Evolutionary conservation across 1,140 invertebrate genomes (phyloP), one percentile per base, ranked within the genome.

Genomic region (Phocides pigmalion): DNA sequence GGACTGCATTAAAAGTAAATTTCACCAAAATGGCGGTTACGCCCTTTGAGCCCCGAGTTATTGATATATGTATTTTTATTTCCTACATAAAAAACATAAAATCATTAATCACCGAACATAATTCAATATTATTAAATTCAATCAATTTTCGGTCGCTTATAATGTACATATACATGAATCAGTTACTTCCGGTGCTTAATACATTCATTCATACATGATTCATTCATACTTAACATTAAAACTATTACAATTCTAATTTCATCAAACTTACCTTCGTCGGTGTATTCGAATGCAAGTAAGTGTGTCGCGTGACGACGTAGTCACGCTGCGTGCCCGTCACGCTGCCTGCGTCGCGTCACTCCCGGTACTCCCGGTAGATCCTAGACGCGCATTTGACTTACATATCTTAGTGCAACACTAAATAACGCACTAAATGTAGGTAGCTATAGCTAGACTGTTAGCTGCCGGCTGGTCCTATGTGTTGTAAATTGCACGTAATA

Each of bases 301-400:
- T 67, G 67, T 81, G 69, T n/a, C n/a, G 66, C 44, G 63, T 65
- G 66, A 44, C 35, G 62, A 41, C 51, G 51, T 19, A 6, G 72
- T 82, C 74, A 82, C 74, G 79, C 63, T 74, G 72, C 42, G 56
- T 61, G 72, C 46, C 42, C 71, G 72, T 79, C 75, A 79, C 74
- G 76, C 68, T 75, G 68, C 70, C 53, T 50, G 68, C 61, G 47
- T 42, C 70, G 53, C 70, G 62, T 78, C 68, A 72, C 68, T 66
- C 65, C 66, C 56, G 64, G 62, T 73, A 41, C 32, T 39, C 17
- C 46, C 15, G 59, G 46, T 44, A 32, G 41, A 63, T 66, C 42
- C 63, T 62, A 44, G 50, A 56, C 46, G 46, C 44, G 28, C 28
- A 63, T 63, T 47, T 20, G 19, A 47, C 9, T 22, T 14, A 0